Base-by-base conservation (phyloP, 2,797 vertebrate species). In the Thunnus albacares region DNA sequence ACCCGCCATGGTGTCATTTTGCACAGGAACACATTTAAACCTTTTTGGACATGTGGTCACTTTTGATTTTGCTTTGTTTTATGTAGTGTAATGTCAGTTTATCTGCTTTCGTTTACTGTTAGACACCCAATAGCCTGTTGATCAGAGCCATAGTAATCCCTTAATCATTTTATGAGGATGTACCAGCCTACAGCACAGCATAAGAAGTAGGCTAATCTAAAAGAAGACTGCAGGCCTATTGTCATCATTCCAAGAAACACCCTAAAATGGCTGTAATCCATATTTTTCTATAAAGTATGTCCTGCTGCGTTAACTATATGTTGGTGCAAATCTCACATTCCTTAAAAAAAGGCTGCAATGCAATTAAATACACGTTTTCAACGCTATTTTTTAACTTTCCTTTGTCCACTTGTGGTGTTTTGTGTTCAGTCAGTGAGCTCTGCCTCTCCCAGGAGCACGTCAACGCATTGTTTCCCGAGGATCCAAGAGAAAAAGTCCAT, bases 401-500 rank as follows among this genome's bases (percentile, higher is more conserved):
- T 67, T 38, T 24, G 38, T 64, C 6, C 9, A n/a, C 12, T 68
- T 41, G 0, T 4, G 17, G 41, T 53, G 75, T 71, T 83, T 62
- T 74, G 72, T 57, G 53, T 83, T 66, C 5, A 0, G 52, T 53
- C 63, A 15, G 60, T 35, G 77, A 52, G 77, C 77, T 80, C 71
- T 45, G 80, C 77, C 74, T 82, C 67, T 79, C 59, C 68, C 77
- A 68, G 67, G 64, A 83, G 81, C 84, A 79, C 67, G 73, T 84
- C 82, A 13, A 17, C 47, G 13, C 74, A 79, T 92, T 93, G 91
- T 92, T 87, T 79, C 80, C 59, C 59, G 71, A 80, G 85, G 83
- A 83, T 90, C 89, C 90, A 65, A 59, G 83, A 93, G 92, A 88
- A 92, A 90, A 94, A 93, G 77, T 89, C 90, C 90, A 90, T 94